Conservation (phyloP, 2,113 vertebrate species). For the Pagrus major region DNA sequence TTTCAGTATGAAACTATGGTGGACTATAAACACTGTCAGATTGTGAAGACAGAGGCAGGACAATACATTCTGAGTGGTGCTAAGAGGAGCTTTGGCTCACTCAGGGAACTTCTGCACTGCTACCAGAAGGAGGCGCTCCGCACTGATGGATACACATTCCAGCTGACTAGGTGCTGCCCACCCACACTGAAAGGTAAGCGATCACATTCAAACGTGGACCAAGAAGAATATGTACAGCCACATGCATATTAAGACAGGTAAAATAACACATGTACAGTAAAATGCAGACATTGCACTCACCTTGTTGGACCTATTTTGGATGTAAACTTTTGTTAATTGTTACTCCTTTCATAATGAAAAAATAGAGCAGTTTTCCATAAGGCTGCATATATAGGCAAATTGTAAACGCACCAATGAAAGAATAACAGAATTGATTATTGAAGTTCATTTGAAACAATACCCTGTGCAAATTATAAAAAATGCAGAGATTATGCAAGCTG, state of each 20-base stretch:
- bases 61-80: conserved; percentile 94
- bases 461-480: not conserved
- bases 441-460: no score
- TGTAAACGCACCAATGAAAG: no score
- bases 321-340: not conserved
- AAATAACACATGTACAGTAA: not conserved
- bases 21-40: conserved; percentile 96
- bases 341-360: not conserved
- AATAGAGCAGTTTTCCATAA: not conserved
- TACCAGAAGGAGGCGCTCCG: conserved; percentile 98
- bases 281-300: conserved; percentile 7
- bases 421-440: no score
- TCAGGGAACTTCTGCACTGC: conserved; percentile 93
- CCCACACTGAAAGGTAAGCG: conserved; percentile 91
- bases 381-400: not conserved
- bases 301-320: no score
- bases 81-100: conserved; percentile 90
- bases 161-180: conserved; percentile 94
- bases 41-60: conserved; percentile 88
- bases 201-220: conserved; percentile 5
- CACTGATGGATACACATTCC: conserved; percentile 95
- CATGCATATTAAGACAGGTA: not conserved
- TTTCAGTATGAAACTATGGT: conserved; percentile 84
- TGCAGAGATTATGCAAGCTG: not conserved
- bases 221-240: not conserved